Base-by-base conservation (phyloP, 2,113 vertebrate genomes). In the Isichthys henryi region DNA sequence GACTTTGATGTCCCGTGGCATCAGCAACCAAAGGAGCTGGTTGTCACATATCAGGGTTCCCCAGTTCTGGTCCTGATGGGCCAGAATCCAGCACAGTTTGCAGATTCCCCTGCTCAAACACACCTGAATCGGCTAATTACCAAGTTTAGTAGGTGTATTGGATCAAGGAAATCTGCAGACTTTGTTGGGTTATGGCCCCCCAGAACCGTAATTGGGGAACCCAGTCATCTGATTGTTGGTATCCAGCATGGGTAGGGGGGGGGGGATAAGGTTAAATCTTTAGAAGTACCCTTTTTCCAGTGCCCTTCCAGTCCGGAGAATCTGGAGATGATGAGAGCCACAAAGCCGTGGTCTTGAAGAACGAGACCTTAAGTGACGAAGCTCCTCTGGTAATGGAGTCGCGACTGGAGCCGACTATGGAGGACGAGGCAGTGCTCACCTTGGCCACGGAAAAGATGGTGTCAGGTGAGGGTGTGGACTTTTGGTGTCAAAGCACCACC, bases 371-470 rank as follows among this genome's bases (percentile, higher is more conserved):
- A 23, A 91, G 90, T 21, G 39, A 91, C 89, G 94, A 94, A 13
- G 89, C 90, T 50, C 90, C 46, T 0, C 7, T 90, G 35, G 88
- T 91, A 3, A 21, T n/a, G 74, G 89, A 88, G 21, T 50, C 27
- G 15, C 56, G 39, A 6, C 91, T 70, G 13, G 2, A 10, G n/a
- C 80, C 48, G 15, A 91, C 86, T 1, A 9, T 8, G 66, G 87
- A 5, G 7, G 82, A 91, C 10, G 48, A 94, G 15, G 88, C 3
- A 0, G 92, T 85, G 0, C 19, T 1, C 3, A 90, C 10, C 15
- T 90, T 96, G 27, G 94, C 93, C 90, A 95, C 96, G 3, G 96
- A 99, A 91, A 96, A 96, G 90, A 96, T 97, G 96, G 93, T 98
- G 77, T 97, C 97, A 96, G 98, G 97, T 98, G 97, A 4, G 15